Base-by-base conservation (phyloP, 2,888 invertebrate species). In the Ennomos fuscantarius region DNA sequence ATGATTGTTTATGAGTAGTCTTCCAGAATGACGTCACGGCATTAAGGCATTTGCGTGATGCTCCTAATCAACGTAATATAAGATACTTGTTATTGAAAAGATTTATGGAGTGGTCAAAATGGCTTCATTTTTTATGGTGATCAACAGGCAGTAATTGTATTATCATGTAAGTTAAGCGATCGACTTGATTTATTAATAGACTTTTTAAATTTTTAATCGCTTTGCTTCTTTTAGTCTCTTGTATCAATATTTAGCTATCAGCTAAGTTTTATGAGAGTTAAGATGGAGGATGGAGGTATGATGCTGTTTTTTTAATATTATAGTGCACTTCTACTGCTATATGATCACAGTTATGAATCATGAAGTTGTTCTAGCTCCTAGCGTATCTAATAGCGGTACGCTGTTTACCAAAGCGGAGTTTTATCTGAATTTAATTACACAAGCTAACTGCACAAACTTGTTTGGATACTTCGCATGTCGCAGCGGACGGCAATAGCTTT, bases 1-100 rank as follows among this genome's bases (percentile, higher is more conserved):
- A 60, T 63, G 54, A 67, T 62, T 69, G 67, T 66, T 67, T 66
- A 60, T 62, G 55, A 66, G 62, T 33, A 62, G 68, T 51, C 41
- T 37, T 33, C 43, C 51, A 36, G 31, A 49, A 39, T 58, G 60
- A 55, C 62, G 54, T 62, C 61, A 53, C 15, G 50, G 10, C 56
- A 54, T 55, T 45, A 35, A 45, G 41, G 31, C 53, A 12, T 35
- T 54, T 36, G 45, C 49, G 58, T 50, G 45, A 45, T 31, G 15
- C 46, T 15, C 54, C 58, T 58, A 50, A 53, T 56, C 36, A 42
- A 46, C 15, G n/a, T 46, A 35, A 56, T 53, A 49, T 41, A 43
- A 49, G 2, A 32, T 47, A 47, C 51, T 41, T 11, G 33, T 41
- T 31, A 47, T 37, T 31, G 24, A 24, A 32, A 1, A 12, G 8